Evolutionary conservation across 1,140 invertebrate genomes (phyloP).

Genomic region (Lethocerus indicus): DNA sequence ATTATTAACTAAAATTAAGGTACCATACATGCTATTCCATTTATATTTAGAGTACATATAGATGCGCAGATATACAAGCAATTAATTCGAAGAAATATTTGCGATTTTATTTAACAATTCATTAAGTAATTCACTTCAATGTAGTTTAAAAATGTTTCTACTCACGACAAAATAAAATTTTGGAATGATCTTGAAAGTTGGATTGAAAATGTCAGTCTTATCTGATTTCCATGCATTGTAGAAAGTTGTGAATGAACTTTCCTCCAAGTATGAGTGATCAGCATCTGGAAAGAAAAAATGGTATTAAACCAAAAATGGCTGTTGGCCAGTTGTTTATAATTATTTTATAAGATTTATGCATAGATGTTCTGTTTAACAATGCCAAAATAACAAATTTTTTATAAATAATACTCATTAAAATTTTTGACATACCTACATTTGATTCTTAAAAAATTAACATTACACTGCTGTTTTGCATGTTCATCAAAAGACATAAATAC

Average conservation of each 20-base stretch:
- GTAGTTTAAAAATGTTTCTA: not conserved
- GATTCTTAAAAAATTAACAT: too few species aligned
- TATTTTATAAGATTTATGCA: too few species aligned
- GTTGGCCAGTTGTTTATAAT: too few species aligned
- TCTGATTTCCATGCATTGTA: conserved; percentile 5
- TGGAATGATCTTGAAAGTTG: conserved; percentile 4
- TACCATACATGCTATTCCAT: not conserved
- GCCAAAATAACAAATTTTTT: too few species aligned
- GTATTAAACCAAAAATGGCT: too few species aligned
- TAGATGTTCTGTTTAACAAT: too few species aligned
- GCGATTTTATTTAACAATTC: not conserved
- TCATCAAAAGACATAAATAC: too few species aligned
- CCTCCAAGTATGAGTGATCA: too few species aligned
- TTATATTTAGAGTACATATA: not conserved
- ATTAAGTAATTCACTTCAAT: not conserved
- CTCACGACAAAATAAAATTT: conserved; percentile 4
- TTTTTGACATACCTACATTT: too few species aligned
- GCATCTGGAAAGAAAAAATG: too few species aligned
- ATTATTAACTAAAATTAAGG: not conserved
- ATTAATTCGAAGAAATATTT: not conserved
- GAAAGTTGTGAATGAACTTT: conserved; percentile 2
- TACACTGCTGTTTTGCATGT: too few species aligned
- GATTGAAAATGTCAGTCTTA: not conserved
- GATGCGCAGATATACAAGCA: not conserved
- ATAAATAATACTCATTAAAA: too few species aligned